Conservation (phyloP, 2,113 vertebrate species). For the Alexandromys fortis region DNA sequence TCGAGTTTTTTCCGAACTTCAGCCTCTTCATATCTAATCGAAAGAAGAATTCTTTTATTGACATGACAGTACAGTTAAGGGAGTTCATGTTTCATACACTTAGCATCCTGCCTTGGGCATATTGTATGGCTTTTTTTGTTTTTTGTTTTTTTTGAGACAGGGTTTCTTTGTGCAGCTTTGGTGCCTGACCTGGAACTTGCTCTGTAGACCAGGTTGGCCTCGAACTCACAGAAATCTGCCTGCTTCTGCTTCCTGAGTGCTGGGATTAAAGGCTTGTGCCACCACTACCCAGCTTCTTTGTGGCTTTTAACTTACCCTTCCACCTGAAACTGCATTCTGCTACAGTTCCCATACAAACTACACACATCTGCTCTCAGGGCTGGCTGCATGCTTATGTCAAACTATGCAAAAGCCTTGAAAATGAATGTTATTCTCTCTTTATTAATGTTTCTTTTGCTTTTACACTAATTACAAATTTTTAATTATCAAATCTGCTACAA, state of each 20-base stretch:
- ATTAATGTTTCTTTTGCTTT: constrained; percentile 11
- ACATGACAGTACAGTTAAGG: background rate
- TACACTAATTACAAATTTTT: background rate
- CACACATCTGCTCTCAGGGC: background rate
- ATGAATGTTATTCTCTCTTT: constrained; percentile 12
- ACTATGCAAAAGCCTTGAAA: background rate
- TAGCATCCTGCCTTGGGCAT: background rate
- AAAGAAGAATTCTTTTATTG: background rate
- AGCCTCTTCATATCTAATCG: constrained; percentile 95
- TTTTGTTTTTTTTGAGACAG: too few species aligned
- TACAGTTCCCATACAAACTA: background rate
- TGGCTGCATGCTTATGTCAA: background rate
- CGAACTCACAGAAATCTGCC: too few species aligned
- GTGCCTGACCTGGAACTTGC: too few species aligned
- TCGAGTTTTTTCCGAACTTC: constrained; percentile 97
- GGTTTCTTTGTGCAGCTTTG: too few species aligned
- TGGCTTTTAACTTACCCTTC: background rate
- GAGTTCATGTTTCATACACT: background rate
- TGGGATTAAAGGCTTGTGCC: too few species aligned
- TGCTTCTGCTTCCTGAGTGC: too few species aligned
- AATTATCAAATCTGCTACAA: constrained; percentile 30
- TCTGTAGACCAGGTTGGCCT: too few species aligned
- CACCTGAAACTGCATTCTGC: background rate
- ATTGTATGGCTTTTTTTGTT: background rate
- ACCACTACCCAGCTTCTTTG: background rate